Percentiles rank a stretch among this genome's conserved stretches.
Evolutionary conservation across 2,113 vertebrate species (phyloP).

Genomic region (Dasypus novemcinctus): DNA sequence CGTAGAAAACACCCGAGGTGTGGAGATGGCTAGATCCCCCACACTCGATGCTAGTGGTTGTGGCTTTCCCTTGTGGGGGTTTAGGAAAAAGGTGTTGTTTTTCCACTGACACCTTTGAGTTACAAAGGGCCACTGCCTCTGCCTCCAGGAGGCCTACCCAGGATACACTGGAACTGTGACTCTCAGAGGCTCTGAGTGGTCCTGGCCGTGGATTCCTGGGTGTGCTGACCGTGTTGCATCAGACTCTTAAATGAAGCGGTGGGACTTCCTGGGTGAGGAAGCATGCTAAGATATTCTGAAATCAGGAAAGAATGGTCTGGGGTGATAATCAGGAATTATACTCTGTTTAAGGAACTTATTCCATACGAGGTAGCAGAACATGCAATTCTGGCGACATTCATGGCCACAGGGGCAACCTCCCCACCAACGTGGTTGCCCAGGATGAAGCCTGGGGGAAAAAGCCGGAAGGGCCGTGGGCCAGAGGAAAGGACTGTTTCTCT

Average conservation of each 20-base stretch:
- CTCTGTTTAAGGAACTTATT: neutral
- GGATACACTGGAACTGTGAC: neutral
- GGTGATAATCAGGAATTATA: neutral
- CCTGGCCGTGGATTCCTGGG: accelerated
- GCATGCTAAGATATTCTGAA: neutral
- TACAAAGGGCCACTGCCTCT: neutral
- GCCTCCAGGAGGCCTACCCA: too few species aligned
- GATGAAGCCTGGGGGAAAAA: neutral
- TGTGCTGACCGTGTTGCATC: accelerated
- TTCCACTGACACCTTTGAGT: neutral
- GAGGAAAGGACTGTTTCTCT: neutral
- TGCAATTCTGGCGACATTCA: neutral
- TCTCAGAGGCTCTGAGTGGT: accelerated
- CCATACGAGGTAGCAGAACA: neutral
- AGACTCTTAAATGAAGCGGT: neutral
- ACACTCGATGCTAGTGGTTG: neutral
- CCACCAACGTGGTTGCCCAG: accelerated
- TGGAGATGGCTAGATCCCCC: neutral
- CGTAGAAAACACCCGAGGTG: neutral
- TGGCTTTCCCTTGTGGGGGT: neutral
- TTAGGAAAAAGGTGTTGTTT: neutral
- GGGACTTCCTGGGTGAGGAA: neutral
- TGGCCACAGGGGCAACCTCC: neutral
- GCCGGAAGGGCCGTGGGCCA: neutral
- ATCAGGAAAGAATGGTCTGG: neutral